Conservation (phyloP, 1,140 invertebrate genomes). For the Scaptodrosophila lebanonensis region DNA sequence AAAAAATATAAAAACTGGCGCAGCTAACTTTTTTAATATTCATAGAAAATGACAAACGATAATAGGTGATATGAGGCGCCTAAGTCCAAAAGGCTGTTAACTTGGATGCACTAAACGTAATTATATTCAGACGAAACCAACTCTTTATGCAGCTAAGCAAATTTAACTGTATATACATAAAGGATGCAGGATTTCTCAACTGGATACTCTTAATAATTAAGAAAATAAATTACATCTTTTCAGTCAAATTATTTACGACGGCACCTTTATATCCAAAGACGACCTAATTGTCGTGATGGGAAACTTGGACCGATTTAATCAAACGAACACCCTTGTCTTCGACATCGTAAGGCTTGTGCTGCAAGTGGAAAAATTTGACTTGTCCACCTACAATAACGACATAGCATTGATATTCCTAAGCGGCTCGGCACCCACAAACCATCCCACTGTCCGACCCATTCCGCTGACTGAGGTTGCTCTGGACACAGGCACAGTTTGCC, state of each 20-base stretch:
- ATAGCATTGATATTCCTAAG: slow-evolving; percentile 50
- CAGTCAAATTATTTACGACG: slow-evolving; percentile 49
- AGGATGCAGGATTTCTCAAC: too few relatives aligned
- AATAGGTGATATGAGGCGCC: too few relatives aligned
- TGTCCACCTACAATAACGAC: slow-evolving; percentile 50
- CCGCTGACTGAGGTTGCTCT: slow-evolving; percentile 17
- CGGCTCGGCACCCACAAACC: slow-evolving; percentile 44
- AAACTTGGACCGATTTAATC: slow-evolving; percentile 61
- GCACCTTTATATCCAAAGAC: slow-evolving; percentile 43
- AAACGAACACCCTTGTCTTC: slow-evolving; percentile 47
- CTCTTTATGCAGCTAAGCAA: too few relatives aligned
- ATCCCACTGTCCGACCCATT: slow-evolving; percentile 58
- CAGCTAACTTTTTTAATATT: too few relatives aligned
- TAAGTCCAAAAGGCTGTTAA: too few relatives aligned
- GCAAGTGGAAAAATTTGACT: slow-evolving; percentile 34
- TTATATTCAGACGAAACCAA: too few relatives aligned
- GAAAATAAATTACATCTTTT: neutral
- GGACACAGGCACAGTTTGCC: slow-evolving; percentile 35
- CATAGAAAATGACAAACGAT: too few relatives aligned
- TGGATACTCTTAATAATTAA: too few relatives aligned
- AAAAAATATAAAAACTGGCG: too few relatives aligned
- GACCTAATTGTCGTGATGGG: slow-evolving; percentile 65
- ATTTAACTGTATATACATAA: too few relatives aligned
- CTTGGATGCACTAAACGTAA: too few relatives aligned
- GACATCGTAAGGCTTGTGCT: slow-evolving; percentile 35